These are phyloP conservation scores for Rhincodon typus DNA, from an alignment of 2,797 vertebrate species.

Conservation along the genomic window DNA sequence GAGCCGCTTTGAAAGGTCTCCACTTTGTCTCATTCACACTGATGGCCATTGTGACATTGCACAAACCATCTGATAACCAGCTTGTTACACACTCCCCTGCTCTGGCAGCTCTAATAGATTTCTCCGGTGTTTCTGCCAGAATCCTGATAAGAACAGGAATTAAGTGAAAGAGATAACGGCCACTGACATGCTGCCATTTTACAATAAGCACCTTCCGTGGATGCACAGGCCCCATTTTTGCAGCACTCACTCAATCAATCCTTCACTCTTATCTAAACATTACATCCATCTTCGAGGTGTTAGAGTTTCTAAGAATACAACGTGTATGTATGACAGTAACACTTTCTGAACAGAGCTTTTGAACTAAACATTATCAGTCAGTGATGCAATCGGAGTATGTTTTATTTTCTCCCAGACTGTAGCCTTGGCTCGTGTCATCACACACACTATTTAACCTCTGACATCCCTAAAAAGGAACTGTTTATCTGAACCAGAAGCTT, in stretches of 20 bases:
- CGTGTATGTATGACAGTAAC: neutral
- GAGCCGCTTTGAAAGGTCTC: neutral
- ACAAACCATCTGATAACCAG: neutral
- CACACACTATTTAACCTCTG: neutral
- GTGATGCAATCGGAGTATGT: too few relatives aligned
- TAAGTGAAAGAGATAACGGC: neutral
- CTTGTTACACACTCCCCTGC: neutral
- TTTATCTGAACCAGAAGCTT: neutral
- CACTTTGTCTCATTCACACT: neutral
- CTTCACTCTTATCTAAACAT: neutral
- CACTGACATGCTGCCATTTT: neutral
- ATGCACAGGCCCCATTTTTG: neutral
- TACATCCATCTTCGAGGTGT: neutral
- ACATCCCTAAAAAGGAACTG: neutral
- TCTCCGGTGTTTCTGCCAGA: neutral
- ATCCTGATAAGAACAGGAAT: neutral
- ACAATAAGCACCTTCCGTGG: neutral
- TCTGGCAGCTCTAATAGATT: neutral
- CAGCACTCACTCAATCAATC: neutral
- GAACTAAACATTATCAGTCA: neutral
- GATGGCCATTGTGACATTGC: neutral
- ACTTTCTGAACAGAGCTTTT: neutral
- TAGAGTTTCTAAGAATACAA: neutral
- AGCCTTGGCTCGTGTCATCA: neutral
- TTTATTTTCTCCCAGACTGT: neutral